phyloP scores from a whole-genome alignment of 2,888 invertebrate species.

The Drosophila nr. fundita region DNA sequence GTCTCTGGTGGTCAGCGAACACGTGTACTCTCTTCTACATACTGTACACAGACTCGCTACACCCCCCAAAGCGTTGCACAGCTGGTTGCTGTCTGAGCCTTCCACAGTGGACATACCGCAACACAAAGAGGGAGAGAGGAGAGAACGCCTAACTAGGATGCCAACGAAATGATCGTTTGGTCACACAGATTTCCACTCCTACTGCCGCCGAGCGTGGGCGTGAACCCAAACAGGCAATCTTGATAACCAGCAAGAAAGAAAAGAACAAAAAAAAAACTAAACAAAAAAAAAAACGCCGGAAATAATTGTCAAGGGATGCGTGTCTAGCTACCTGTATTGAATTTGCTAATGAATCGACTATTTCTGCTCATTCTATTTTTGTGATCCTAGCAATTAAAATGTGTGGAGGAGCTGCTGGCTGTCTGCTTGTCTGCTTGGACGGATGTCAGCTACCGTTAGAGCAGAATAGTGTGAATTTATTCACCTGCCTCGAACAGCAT shows the following conservation, averaged over 20 bases:
- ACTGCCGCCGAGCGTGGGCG: conserved; percentile 55
- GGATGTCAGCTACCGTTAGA: conserved; percentile 76
- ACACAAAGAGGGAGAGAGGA: conserved; percentile 9
- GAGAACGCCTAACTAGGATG: conserved; percentile 69
- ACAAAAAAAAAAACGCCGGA: conserved; percentile 58
- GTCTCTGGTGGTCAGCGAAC: conserved; percentile 62
- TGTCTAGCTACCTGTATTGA: conserved; percentile 66
- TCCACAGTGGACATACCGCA: conserved; percentile 71
- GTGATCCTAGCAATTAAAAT: conserved; percentile 63
- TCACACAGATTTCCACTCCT: conserved; percentile 43
- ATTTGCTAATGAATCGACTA: conserved; percentile 60
- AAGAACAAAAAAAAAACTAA: not conserved
- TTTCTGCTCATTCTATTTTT: conserved; percentile 27
- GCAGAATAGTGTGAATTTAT: conserved; percentile 68
- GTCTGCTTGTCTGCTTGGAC: conserved; percentile 17
- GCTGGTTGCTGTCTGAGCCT: conserved; percentile 52
- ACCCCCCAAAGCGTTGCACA: conserved; percentile 73
- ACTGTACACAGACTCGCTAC: conserved; percentile 17
- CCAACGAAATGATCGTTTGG: conserved; percentile 70
- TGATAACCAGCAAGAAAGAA: conserved; percentile 51
- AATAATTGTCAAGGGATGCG: conserved; percentile 73
- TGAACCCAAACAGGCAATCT: conserved; percentile 59
- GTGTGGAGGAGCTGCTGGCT: conserved; percentile 10
- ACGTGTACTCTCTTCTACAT: conserved; percentile 58
- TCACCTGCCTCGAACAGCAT: conserved; percentile 52